These are phyloP conservation scores for Ellobium chinense DNA, from an alignment of 2,888 invertebrate genomes.

Conservation along the genomic window DNA sequence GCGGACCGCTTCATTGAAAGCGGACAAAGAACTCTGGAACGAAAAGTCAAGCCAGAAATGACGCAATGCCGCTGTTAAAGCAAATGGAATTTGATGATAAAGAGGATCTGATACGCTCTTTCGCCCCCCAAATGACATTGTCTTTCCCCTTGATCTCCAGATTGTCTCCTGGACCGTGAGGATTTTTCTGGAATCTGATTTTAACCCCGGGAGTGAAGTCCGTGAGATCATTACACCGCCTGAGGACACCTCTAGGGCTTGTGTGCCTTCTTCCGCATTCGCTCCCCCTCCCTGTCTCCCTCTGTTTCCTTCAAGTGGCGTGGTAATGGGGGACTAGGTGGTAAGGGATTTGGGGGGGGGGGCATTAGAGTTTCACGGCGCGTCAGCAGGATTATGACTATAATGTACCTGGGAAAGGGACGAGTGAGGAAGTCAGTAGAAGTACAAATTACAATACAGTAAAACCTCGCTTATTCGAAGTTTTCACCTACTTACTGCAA, in stretches of 20 bases:
- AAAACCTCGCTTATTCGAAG: no score
- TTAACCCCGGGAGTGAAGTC: not conserved
- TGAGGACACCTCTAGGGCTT: not conserved
- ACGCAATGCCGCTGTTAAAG: not conserved
- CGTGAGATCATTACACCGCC: not conserved
- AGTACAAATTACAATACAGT: no score
- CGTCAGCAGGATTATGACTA: no score
- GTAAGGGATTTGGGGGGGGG: no score
- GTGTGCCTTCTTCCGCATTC: no score
- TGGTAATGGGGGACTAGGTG: no score
- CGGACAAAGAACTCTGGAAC: conserved; percentile 4
- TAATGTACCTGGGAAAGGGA: no score
- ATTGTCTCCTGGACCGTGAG: not conserved
- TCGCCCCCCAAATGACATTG: conserved; percentile 2
- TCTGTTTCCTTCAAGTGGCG: no score
- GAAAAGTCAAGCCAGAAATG: conserved; percentile 18
- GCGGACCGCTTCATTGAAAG: no score
- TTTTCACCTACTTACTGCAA: no score
- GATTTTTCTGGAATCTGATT: not conserved
- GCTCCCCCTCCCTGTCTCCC: not conserved
- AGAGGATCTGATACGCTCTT: not conserved
- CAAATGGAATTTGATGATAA: not conserved
- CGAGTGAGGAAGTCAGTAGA: no score
- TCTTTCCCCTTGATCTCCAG: not conserved
- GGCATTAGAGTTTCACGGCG: no score